phyloP scores from a whole-genome alignment of 2,888 invertebrate species.

The Hydraecia micacea region DNA sequence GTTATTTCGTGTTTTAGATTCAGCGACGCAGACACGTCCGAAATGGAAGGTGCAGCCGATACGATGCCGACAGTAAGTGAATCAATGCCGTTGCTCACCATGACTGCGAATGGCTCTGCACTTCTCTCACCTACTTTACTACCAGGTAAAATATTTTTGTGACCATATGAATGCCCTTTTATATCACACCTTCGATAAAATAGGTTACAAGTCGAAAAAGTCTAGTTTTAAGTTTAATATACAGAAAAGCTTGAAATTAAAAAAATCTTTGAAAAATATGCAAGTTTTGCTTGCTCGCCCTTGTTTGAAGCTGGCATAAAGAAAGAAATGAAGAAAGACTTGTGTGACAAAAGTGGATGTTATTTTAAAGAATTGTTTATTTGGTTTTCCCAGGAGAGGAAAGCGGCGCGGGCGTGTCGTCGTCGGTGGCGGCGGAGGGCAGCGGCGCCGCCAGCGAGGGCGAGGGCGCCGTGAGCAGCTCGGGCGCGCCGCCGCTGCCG shows the following conservation, averaged over 20 bases:
- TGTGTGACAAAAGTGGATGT: neutral
- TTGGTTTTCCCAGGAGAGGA: conserved; percentile 74
- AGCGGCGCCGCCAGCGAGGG: conserved; percentile 69
- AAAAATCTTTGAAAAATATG: neutral
- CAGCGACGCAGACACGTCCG: conserved; percentile 87
- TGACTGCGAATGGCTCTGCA: conserved; percentile 84
- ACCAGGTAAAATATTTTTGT: conserved; percentile 73
- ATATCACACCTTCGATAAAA: neutral
- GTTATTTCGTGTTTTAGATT: conserved; percentile 72
- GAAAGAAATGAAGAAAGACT: neutral
- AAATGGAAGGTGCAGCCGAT: conserved; percentile 85
- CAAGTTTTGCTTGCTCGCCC: neutral
- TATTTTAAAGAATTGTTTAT: neutral
- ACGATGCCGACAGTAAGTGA: conserved; percentile 86
- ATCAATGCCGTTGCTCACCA: conserved; percentile 83
- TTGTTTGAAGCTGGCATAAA: neutral
- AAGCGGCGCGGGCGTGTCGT: conserved; percentile 80
- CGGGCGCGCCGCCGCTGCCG: conserved; percentile 81
- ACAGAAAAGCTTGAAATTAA: neutral
- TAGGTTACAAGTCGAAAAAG: neutral
- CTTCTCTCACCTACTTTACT: conserved; percentile 81
- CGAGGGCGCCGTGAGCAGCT: conserved; percentile 80
- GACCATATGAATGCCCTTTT: neutral
- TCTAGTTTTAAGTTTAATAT: neutral
- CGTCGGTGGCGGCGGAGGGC: conserved; percentile 75